Conservation (phyloP, 2,113 vertebrate genomes). For the Pelobates fuscus region DNA sequence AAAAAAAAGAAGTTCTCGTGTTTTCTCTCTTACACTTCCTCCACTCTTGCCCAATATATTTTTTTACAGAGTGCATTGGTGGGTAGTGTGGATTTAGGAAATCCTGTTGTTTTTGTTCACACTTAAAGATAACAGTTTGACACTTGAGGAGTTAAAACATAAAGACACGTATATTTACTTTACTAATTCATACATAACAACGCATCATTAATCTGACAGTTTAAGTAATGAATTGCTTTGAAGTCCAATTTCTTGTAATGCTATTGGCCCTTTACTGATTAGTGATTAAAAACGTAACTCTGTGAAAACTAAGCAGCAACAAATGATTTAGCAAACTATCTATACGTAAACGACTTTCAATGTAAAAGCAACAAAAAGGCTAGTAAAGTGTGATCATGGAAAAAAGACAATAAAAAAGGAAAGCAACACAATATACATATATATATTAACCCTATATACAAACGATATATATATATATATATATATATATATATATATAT, state of each 20-base stretch:
- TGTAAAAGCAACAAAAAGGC: constrained; percentile 45
- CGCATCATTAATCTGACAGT: constrained; percentile 1
- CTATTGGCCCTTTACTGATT: constrained; percentile 31
- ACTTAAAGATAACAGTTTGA: constrained; percentile 25
- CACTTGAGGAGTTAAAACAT: constrained; percentile 7
- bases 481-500: too few species aligned
- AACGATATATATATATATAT: too few species aligned
- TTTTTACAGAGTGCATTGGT: constrained; percentile 18
- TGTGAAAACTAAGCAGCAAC: constrained; percentile 60
- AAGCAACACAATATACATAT: too few species aligned
- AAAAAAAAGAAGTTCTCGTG: too few species aligned
- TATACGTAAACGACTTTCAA: background rate
- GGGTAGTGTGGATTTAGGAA: constrained; percentile 28
- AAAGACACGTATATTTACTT: constrained; percentile 38
- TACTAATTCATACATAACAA: constrained; percentile 20
- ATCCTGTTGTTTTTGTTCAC: constrained; percentile 37
- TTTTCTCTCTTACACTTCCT: too few species aligned
- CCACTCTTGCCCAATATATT: background rate
- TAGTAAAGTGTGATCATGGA: constrained; percentile 59
- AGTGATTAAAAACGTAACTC: constrained; percentile 37
- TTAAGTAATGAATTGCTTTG: constrained; percentile 40
- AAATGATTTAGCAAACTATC: constrained; percentile 49
- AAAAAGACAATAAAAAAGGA: constrained; percentile 46
- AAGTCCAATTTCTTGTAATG: constrained; percentile 6
- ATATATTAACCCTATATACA: too few species aligned